Evolutionary conservation across 2,797 vertebrate genomes (phyloP).

Genomic region (Notolepis coatsorum): DNA sequence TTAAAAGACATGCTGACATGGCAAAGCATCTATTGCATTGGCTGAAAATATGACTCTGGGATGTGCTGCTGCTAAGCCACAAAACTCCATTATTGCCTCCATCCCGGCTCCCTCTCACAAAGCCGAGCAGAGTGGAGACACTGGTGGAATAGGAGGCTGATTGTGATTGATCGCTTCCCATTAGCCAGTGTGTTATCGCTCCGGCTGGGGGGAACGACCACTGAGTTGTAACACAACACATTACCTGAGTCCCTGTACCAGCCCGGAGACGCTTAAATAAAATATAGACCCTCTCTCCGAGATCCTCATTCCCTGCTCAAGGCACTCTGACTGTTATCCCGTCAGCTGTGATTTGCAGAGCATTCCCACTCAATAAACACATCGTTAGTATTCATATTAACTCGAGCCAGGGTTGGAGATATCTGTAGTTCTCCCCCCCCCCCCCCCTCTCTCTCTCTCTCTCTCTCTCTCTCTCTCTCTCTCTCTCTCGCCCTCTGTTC

Average conservation of each 20-base stretch:
- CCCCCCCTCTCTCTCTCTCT: not conserved
- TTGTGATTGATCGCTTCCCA: constrained; percentile 98
- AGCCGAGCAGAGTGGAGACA: constrained; percentile 82
- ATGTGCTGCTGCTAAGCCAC: constrained; percentile 64
- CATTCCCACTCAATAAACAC: constrained; percentile 90
- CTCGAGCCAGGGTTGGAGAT: constrained; percentile 45
- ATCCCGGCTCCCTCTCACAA: constrained; percentile 63
- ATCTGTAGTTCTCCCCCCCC: not conserved
- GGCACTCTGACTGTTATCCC: constrained; percentile 84
- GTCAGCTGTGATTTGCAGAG: constrained; percentile 89
- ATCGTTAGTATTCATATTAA: constrained; percentile 92
- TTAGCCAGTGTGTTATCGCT: constrained; percentile 82
- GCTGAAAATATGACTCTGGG: constrained; percentile 84
- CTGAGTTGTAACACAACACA: constrained; percentile 97
- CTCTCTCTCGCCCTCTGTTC: constrained; percentile 5
- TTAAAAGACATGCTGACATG: constrained; percentile 84
- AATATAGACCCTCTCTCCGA: constrained; percentile 92
- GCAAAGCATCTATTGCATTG: constrained; percentile 78
- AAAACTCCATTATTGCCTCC: constrained; percentile 90
- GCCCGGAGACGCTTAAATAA: constrained; percentile 89
- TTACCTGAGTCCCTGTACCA: constrained; percentile 84
- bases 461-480: not conserved
- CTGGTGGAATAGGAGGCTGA: constrained; percentile 90
- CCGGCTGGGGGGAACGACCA: constrained; percentile 85
- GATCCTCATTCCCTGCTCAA: constrained; percentile 89